Evolutionary conservation across 2,113 vertebrate genomes (phyloP).

Genomic region (Daphoenositta chrysoptera): DNA sequence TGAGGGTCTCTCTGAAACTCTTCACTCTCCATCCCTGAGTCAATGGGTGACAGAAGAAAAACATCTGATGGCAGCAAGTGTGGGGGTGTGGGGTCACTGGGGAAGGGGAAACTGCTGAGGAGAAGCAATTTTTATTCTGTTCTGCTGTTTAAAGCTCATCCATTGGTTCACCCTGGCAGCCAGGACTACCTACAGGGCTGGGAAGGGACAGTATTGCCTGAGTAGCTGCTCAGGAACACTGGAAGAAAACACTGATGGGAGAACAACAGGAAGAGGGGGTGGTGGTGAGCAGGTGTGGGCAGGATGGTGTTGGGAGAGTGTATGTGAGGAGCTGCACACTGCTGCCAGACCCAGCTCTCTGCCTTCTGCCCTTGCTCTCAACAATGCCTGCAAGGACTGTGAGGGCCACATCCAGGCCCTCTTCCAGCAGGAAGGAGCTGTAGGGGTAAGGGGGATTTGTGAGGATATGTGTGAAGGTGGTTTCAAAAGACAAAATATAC

Average conservation of each 20-base stretch:
- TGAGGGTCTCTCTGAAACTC: no score
- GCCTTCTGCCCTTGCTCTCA: background rate
- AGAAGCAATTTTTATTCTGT: background rate
- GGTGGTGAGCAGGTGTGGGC: background rate
- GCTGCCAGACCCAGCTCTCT: background rate
- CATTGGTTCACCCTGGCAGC: background rate
- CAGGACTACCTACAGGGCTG: background rate
- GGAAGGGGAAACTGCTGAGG: background rate
- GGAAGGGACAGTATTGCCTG: background rate
- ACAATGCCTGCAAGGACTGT: no score
- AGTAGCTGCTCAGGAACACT: background rate
- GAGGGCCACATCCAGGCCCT: background rate
- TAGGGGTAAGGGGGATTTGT: background rate
- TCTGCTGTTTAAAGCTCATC: background rate
- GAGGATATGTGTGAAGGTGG: background rate
- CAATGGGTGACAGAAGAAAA: fast-evolving
- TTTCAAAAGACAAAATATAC: background rate
- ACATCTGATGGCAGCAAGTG: background rate
- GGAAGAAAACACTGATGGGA: background rate
- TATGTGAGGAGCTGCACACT: background rate
- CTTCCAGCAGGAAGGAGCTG: background rate
- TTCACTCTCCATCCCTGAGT: background rate
- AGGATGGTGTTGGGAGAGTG: background rate
- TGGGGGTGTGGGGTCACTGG: background rate
- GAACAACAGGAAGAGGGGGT: fast-evolving